Percentiles rank a stretch among this genome's conserved stretches.
These are phyloP conservation scores for Platycercus adscitus DNA, from an alignment of 2,113 vertebrate genomes.

Conservation along the genomic window DNA sequence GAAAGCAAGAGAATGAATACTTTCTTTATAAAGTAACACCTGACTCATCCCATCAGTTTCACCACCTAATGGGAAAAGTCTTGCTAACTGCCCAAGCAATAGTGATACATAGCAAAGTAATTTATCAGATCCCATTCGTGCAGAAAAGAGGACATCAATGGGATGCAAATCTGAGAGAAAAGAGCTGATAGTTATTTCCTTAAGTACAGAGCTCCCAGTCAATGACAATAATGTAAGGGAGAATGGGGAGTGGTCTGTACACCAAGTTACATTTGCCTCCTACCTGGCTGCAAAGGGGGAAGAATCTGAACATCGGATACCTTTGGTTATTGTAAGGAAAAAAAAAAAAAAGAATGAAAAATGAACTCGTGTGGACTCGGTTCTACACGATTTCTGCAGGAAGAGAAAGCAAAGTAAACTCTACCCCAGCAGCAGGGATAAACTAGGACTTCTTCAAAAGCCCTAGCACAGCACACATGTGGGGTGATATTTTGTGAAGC, in stretches of 20 bases:
- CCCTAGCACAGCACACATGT: neutral
- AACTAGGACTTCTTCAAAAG: constrained; percentile 6
- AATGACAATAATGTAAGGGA: neutral
- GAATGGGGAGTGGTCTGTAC: neutral
- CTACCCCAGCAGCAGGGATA: neutral
- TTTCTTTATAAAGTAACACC: neutral
- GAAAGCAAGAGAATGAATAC: neutral
- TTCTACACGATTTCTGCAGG: neutral
- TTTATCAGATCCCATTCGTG: neutral
- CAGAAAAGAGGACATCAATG: neutral
- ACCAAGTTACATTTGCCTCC: neutral
- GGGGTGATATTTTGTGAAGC: constrained; percentile 25
- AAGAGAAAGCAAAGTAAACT: constrained; percentile 28
- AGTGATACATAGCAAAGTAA: neutral
- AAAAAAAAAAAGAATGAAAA: neutral
- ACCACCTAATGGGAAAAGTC: neutral
- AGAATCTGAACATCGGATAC: neutral
- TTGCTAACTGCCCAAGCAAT: neutral
- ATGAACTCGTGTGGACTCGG: neutral
- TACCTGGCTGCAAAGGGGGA: neutral
- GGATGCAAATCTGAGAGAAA: neutral
- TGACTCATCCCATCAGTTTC: neutral
- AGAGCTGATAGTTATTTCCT: neutral
- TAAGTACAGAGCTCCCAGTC: neutral
- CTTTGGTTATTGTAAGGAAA: neutral